Conservation (phyloP, 2,113 vertebrate genomes). For the Dromas ardeola region DNA sequence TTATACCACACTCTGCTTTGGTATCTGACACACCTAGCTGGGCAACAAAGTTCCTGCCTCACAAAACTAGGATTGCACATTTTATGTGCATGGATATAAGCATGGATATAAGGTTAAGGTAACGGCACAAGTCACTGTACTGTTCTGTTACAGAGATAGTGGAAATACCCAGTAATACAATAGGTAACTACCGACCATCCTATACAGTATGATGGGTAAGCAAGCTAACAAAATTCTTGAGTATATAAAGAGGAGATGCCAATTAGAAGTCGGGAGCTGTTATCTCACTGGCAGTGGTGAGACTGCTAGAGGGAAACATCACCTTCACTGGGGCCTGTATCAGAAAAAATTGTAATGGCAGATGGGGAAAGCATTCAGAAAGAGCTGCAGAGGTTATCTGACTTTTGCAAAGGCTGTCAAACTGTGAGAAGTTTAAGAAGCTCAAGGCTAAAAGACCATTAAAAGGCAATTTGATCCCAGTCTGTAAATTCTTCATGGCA, state of each 20-base stretch:
- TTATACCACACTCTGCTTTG: accelerated
- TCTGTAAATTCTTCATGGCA: neutral
- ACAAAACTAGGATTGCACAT: neutral
- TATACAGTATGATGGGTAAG: neutral
- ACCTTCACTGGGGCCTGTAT: neutral
- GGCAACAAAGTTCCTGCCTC: neutral
- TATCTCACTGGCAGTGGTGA: neutral
- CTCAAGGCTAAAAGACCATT: neutral
- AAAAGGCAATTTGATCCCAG: neutral
- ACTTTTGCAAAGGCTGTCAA: neutral
- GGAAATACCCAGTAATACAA: neutral
- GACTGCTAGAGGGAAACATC: neutral
- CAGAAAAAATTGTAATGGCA: neutral
- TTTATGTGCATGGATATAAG: accelerated
- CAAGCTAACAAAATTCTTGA: neutral
- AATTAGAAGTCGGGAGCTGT: neutral
- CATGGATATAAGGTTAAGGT: neutral
- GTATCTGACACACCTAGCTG: neutral
- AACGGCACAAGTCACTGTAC: neutral
- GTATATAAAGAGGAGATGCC: neutral
- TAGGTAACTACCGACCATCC: neutral
- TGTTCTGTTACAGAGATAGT: neutral
- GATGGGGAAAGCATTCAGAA: neutral
- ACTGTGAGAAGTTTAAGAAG: neutral
- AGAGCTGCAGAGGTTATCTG: neutral